Evolutionary conservation across 2,113 vertebrate genomes (phyloP).

Genomic region (Chaetodon auriga): DNA sequence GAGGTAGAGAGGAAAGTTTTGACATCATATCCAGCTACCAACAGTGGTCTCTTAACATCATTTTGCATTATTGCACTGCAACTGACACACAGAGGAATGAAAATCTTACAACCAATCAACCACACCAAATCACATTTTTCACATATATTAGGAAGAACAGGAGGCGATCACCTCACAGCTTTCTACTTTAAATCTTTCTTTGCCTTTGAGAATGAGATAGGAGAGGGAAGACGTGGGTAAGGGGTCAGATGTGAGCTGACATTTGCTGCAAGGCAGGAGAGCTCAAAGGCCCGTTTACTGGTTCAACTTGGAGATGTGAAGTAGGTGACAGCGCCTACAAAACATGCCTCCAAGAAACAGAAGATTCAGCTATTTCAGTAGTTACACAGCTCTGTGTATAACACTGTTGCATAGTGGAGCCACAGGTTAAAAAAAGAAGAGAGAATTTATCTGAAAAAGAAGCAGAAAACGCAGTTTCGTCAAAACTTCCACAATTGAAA

Average conservation of each 20-base stretch:
- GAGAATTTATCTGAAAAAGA: neutral
- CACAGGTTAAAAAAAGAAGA: conserved; percentile 10
- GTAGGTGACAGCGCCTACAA: conserved; percentile 1
- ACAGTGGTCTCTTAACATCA: conserved; percentile 37
- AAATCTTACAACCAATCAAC: conserved; percentile 18
- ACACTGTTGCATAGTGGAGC: conserved; percentile 52
- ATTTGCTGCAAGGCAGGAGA: conserved; percentile 8
- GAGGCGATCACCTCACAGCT: neutral
- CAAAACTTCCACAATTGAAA: neutral
- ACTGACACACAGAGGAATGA: conserved; percentile 45
- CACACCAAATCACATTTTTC: conserved; percentile 54
- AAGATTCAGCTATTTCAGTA: conserved; percentile 15
- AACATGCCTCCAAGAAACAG: neutral
- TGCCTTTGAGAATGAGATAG: conserved; percentile 2
- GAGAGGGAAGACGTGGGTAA: conserved; percentile 15
- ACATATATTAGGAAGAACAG: conserved; percentile 63
- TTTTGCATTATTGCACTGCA: conserved; percentile 62
- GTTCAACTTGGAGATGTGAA: conserved; percentile 1
- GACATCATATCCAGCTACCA: conserved; percentile 63
- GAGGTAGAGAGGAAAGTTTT: conserved; percentile 54
- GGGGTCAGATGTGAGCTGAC: neutral
- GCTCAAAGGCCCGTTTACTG: conserved; percentile 10
- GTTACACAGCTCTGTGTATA: conserved; percentile 12
- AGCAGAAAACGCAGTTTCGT: conserved; percentile 10
- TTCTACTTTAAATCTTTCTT: conserved; percentile 1